Base-by-base conservation (phyloP, 2,888 invertebrate species). In the Pterostichus madidus region DNA sequence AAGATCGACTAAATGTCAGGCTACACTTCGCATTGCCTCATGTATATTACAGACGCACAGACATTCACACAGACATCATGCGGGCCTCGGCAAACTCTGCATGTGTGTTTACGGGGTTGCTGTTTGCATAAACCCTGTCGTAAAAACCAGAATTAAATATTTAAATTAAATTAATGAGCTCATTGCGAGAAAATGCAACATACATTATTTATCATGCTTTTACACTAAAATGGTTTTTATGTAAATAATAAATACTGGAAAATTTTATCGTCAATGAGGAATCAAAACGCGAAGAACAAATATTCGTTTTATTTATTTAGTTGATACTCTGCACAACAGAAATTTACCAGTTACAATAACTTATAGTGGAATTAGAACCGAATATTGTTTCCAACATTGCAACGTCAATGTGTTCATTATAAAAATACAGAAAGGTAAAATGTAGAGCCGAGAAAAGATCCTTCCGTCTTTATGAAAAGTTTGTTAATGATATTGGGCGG, bases 1-100 rank as follows among this genome's bases (percentile, higher is more conserved):
- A 35, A 71, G 39, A 71, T 71, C 71, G 71, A 71, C 71, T 71
- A 71, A 71, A 71, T 15, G 39, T 71, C 71, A 71, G 13, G 13
- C 35, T 71, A 6, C 35, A 71, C 44, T 35, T 15, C 44, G 32
- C 31, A 39, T 35, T 71, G 49, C 71, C 39, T 71, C 71, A 71
- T 71, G 71, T 71, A 71, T 15, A 44, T 35, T 59, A 59, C 24
- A 24, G 31, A 24, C 59, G 13, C 59, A 59, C 31, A 59, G 7
- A 17, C 13, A 1, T 10, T 2, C 59, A 6, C 59, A 59, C 31
- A 59, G 7, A 17, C 13, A 1, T 10, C 13, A 59, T 59, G 31
- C 10, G 31, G 59, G 31, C 15, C n/a, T 53, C 15, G n/a, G 53
- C n/a, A 53, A 59, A 59, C 13, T 11, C 13, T 6, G 1, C 10